phyloP scores from a whole-genome alignment of 2,797 vertebrate species.

The Acipenser oxyrinchus region DNA sequence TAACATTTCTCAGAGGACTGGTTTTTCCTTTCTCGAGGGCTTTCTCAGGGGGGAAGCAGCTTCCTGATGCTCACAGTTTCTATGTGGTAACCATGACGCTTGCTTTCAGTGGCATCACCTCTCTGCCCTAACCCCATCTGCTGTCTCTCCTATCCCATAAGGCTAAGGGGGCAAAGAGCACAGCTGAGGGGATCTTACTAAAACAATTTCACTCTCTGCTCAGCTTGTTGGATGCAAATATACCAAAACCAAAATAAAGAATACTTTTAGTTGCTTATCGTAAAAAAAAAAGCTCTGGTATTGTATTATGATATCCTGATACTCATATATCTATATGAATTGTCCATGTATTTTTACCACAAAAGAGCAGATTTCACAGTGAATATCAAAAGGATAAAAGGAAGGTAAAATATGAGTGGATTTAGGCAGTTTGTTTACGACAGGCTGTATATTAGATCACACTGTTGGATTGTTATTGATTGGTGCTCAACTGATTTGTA shows the following conservation, averaged over 20 bases:
- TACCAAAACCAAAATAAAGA: neutral
- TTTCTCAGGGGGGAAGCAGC: constrained; percentile 75
- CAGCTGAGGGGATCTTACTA: constrained; percentile 53
- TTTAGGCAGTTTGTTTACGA: too few relatives aligned
- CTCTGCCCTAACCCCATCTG: constrained; percentile 98
- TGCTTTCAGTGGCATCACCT: constrained; percentile 83
- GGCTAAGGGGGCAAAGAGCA: constrained; percentile 49
- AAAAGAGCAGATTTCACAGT: too few relatives aligned
- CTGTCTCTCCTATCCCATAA: constrained; percentile 75
- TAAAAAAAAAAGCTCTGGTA: constrained; percentile 39
- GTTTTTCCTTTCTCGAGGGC: constrained; percentile 77
- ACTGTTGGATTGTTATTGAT: too few relatives aligned
- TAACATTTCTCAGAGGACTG: constrained; percentile 79
- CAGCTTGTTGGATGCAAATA: constrained; percentile 9
- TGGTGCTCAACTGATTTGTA: too few relatives aligned
- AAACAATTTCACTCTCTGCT: neutral
- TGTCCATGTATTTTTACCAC: too few relatives aligned
- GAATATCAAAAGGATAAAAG: too few relatives aligned
- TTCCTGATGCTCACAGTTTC: constrained; percentile 80
- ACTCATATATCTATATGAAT: constrained; percentile 45
- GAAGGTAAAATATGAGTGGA: too few relatives aligned
- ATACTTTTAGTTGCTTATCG: too few relatives aligned
- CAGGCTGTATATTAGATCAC: too few relatives aligned
- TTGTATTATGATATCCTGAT: constrained; percentile 70
- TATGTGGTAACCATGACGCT: constrained; percentile 79